Conservation (phyloP, 2,888 invertebrate genomes). For the Pterobdella sp. region DNA sequence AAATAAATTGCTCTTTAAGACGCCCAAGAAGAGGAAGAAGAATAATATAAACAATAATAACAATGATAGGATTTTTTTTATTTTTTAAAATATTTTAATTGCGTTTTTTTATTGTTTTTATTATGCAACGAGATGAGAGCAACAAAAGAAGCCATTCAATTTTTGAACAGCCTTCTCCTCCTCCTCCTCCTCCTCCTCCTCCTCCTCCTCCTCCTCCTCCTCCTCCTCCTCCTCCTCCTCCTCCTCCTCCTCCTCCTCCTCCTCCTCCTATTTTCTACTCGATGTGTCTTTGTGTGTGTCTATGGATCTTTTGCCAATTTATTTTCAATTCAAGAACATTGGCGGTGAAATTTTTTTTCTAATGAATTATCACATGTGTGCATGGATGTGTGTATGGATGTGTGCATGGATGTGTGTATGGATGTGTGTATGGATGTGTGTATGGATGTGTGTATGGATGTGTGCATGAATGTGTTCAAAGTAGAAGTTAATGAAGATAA, state of each 20-base stretch:
- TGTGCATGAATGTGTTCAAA: background rate
- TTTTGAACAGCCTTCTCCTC: background rate
- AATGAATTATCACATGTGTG: background rate
- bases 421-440: background rate
- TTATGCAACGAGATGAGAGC: too few relatives aligned
- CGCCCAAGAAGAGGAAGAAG: too few relatives aligned
- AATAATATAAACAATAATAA: too few relatives aligned
- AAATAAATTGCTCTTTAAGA: too few relatives aligned
- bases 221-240: background rate
- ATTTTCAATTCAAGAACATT: too few relatives aligned
- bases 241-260: conserved; percentile 15
- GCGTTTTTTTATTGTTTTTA: too few relatives aligned
- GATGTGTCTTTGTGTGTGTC: background rate
- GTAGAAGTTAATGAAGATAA: background rate
- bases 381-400: background rate
- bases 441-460: conserved; percentile 3
- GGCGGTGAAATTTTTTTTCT: too few relatives aligned
- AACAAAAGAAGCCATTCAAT: too few relatives aligned
- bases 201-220: background rate
- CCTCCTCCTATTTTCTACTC: conserved; percentile 8
- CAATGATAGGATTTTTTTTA: too few relatives aligned
- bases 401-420: background rate
- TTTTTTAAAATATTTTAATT: too few relatives aligned
- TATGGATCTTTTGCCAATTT: too few relatives aligned
- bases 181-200: conserved; percentile 19